Percentiles rank a stretch among this genome's conserved stretches.
These are phyloP conservation scores for Vicugna pacos DNA, from an alignment of 2,113 vertebrate genomes.

Conservation along the genomic window DNA sequence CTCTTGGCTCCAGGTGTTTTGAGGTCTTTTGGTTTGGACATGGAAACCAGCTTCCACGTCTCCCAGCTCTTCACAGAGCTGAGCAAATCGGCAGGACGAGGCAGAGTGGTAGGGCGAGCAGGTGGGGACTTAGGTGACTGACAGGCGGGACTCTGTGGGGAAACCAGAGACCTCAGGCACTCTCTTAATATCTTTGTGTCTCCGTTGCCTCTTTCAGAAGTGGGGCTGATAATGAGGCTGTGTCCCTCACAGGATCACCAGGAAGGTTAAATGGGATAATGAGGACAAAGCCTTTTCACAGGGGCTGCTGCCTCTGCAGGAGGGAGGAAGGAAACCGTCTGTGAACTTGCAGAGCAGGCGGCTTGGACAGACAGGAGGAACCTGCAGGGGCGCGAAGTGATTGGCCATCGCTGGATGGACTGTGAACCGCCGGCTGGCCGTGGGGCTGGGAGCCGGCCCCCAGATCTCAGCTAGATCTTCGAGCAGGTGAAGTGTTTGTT, in stretches of 20 bases:
- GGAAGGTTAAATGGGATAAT: conserved; percentile 34
- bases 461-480: not conserved
- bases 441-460: not conserved
- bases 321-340: not conserved
- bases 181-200: not conserved
- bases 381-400: not conserved
- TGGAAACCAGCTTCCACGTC: not conserved
- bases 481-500: not conserved
- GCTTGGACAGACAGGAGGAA: not conserved
- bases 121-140: not conserved
- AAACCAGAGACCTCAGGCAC: not conserved
- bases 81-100: not conserved
- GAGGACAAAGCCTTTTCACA: not conserved
- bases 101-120: not conserved
- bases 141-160: not conserved
- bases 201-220: not conserved
- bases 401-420: not conserved
- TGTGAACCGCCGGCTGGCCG: not conserved
- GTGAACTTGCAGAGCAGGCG: not conserved
- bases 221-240: not conserved
- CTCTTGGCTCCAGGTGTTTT: not conserved
- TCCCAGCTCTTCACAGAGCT: not conserved
- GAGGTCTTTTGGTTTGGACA: not conserved
- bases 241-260: not conserved
- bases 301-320: not conserved